Percentiles rank a stretch among this genome's conserved stretches.
Conservation (phyloP, 1,140 invertebrate species). For the Scaptodrosophila lebanonensis region DNA sequence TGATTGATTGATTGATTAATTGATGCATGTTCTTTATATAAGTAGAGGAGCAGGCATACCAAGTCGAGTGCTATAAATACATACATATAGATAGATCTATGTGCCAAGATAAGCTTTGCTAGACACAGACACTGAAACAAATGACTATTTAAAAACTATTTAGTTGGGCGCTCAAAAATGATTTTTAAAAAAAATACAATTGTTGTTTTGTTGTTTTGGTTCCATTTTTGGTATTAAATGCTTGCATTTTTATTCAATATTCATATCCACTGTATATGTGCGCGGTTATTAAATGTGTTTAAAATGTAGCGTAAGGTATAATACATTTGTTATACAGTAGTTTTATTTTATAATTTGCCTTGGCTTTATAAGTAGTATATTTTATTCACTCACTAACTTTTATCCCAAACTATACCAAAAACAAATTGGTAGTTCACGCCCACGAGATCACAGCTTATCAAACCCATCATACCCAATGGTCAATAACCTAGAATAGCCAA, state of each 20-base stretch:
- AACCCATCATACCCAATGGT: conserved; percentile 18
- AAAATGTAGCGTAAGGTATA: conserved; percentile 54
- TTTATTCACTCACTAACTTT: too few relatives aligned
- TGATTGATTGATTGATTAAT: conserved; percentile 24
- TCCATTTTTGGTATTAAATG: conserved; percentile 24
- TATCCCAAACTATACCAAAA: neutral
- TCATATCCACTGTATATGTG: conserved; percentile 29
- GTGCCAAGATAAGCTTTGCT: conserved; percentile 12
- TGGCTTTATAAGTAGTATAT: conserved; percentile 29
- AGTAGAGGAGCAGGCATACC: neutral
- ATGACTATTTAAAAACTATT: conserved; percentile 21
- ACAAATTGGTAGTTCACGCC: conserved; percentile 2
- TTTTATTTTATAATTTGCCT: conserved; percentile 14
- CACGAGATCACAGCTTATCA: conserved; percentile 34
- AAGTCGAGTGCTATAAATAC: conserved; percentile 11
- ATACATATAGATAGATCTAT: conserved; percentile 21
- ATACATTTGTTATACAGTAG: conserved; percentile 55
- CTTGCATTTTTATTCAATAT: conserved; percentile 58
- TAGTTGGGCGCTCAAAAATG: conserved; percentile 7
- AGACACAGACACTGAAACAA: conserved; percentile 47
- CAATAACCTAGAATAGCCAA: conserved; percentile 2
- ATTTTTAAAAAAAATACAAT: conserved; percentile 31
- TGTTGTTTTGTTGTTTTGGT: too few relatives aligned
- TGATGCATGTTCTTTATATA: neutral
- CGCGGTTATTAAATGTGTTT: conserved; percentile 15